A percentile compares a stretch with the other conserved stretches of the same genome.
These are phyloP conservation scores for Gymnoscopelus microlampas DNA, from an alignment of 2,797 vertebrate species.

Conservation along the genomic window DNA sequence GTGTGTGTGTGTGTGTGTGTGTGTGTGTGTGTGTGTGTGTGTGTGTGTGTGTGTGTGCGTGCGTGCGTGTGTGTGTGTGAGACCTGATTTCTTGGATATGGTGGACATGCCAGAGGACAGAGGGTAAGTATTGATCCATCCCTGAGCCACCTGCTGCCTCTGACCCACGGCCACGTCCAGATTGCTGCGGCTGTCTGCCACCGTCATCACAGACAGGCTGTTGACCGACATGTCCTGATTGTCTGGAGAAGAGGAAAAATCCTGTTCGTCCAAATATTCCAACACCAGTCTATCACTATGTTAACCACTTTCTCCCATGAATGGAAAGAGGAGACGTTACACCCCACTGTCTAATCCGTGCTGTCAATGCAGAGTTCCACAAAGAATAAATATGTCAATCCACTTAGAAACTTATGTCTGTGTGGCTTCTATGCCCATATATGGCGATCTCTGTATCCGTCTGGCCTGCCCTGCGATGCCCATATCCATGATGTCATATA, in stretches of 20 bases:
- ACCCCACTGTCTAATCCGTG: no score
- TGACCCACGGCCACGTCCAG: slow-evolving; percentile 91
- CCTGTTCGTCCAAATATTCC: background rate
- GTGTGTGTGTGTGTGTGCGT: background rate
- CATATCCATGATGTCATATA: no score
- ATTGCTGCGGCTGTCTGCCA: slow-evolving; percentile 87
- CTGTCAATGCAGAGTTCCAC: no score
- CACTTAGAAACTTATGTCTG: no score
- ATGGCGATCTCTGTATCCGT: no score
- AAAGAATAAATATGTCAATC: no score
- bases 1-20: no score
- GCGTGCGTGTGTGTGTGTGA: background rate
- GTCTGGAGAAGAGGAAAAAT: slow-evolving; percentile 76
- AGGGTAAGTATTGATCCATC: slow-evolving; percentile 98
- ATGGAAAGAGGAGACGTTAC: no score
- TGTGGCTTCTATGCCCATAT: no score
- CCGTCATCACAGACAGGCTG: slow-evolving; percentile 83
- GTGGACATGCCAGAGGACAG: slow-evolving; percentile 97
- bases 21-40: background rate
- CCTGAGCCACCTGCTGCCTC: slow-evolving; percentile 92
- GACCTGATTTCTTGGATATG: slow-evolving; percentile 98
- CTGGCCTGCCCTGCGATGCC: no score
- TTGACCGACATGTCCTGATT: slow-evolving; percentile 90
- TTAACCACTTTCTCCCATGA: background rate
- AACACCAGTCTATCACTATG: background rate